These are phyloP conservation scores for Paratrypauchen microcephalus DNA, from an alignment of 2,797 vertebrate genomes.

Conservation along the genomic window DNA sequence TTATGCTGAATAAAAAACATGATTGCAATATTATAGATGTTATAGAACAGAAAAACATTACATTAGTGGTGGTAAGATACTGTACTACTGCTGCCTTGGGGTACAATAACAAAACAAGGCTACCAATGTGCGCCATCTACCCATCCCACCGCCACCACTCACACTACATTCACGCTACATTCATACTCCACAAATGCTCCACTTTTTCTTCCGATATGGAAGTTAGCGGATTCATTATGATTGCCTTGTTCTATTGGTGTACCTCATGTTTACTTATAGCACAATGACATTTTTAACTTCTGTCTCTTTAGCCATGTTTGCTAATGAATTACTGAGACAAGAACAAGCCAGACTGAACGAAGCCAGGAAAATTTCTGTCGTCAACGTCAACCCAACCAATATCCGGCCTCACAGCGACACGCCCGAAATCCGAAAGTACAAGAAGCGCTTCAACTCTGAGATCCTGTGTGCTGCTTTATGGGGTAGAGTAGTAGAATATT, in stretches of 20 bases:
- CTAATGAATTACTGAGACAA: constrained; percentile 91
- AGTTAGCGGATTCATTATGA: too few species aligned
- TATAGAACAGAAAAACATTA: too few species aligned
- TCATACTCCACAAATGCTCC: too few species aligned
- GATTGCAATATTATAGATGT: too few species aligned
- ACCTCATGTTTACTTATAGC: not conserved
- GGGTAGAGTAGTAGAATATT: constrained; percentile 73
- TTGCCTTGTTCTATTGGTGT: not conserved
- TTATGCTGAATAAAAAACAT: not conserved
- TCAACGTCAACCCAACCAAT: constrained; percentile 98
- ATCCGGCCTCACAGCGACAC: constrained; percentile 97
- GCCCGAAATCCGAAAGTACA: constrained; percentile 97
- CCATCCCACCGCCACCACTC: too few species aligned
- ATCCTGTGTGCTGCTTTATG: constrained; percentile 95
- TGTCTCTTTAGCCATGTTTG: constrained; percentile 83
- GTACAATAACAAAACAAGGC: too few species aligned
- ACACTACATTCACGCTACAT: too few species aligned
- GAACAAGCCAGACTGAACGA: constrained; percentile 95
- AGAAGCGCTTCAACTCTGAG: constrained; percentile 98
- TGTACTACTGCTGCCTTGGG: too few species aligned
- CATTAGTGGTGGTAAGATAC: too few species aligned
- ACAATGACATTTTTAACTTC: not conserved
- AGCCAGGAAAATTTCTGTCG: constrained; percentile 96
- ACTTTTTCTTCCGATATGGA: too few species aligned
- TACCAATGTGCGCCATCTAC: too few species aligned